Evolutionary conservation across 2,113 vertebrate species (phyloP), one percentile per base, ranked within the genome.

Genomic region (Anser cygnoides): DNA sequence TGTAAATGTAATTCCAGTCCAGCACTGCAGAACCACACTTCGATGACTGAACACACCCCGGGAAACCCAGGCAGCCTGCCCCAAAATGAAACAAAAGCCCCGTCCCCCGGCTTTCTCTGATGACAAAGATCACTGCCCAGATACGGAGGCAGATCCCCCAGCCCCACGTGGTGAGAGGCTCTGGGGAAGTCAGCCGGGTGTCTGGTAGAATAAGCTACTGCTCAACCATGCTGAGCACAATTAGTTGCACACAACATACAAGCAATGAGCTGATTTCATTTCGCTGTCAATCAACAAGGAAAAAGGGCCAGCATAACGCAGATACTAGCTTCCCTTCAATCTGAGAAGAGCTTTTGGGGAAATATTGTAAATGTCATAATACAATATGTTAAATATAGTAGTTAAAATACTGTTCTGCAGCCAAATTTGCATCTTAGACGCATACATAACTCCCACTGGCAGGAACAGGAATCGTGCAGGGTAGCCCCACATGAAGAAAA

Each of bases 351-450:
- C 96, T 97, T 96, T 97, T 85, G 83, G 96, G 96, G 94, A 97
- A 97, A 97, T 97, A 97, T 96, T 97, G 95, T 96, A 96, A 97
- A 96, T 97, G 96, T 97, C 97, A 97, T 92, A 96, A 97, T 97
- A 97, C 97, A 97, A 96, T 97, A 97, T 97, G 95, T 96, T 97
- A 97, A 97, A 97, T 95, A 96, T 93, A 93, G 93, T 96, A 92
- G 93, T 93, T 97, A 94, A 97, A 97, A 96, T 96, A 96, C 91
- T 91, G 89, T 83, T 97, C 86, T 44, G 77, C 95, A 96, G 95
- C 95, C 97, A 97, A 95, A 93, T 95, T 90, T 84, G 81, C 86
- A 70, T 94, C 85, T 92, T 74, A 92, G 89, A 55, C 20, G 4
- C 91, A 89, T 13, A 91, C 87, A 79, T 90, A 95, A 33, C 89